These are phyloP conservation scores for Halotydeus destructor DNA, from an alignment of 1,140 invertebrate genomes.

Conservation along the genomic window DNA sequence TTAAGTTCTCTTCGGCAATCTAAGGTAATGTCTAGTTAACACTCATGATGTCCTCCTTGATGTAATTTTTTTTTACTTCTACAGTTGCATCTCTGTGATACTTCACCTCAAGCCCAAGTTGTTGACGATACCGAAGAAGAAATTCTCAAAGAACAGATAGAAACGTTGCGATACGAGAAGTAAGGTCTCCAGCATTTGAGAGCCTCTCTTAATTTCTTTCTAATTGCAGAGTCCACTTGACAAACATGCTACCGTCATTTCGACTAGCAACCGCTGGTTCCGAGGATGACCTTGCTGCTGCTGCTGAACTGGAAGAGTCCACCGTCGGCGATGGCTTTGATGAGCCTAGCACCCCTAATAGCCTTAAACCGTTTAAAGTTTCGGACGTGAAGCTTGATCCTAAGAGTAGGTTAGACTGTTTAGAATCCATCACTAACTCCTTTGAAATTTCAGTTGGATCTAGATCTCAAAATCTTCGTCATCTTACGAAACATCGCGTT, in stretches of 20 bases:
- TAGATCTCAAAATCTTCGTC: too few species aligned
- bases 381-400: too few species aligned
- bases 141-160: slow-evolving; percentile 24
- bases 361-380: too few species aligned
- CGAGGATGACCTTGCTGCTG: slow-evolving; percentile 65
- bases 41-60: background rate
- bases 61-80: background rate
- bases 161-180: slow-evolving; percentile 26
- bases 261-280: slow-evolving; percentile 46
- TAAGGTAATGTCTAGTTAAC: slow-evolving; percentile 29
- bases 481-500: too few species aligned
- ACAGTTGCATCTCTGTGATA: slow-evolving; percentile 13
- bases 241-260: slow-evolving; percentile 45
- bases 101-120: slow-evolving; percentile 6
- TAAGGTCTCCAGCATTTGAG: slow-evolving; percentile 14
- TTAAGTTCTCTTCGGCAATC: slow-evolving; percentile 47
- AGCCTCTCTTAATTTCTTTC: slow-evolving; percentile 27
- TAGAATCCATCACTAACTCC: too few species aligned
- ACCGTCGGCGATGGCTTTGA: too few species aligned
- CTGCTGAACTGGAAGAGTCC: too few species aligned
- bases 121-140: slow-evolving; percentile 20
- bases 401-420: too few species aligned
- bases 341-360: too few species aligned
- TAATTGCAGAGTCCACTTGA: slow-evolving; percentile 43
- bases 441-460: too few species aligned